phyloP scores from a whole-genome alignment of 2,888 invertebrate genomes.

The Carabus problematicus region DNA sequence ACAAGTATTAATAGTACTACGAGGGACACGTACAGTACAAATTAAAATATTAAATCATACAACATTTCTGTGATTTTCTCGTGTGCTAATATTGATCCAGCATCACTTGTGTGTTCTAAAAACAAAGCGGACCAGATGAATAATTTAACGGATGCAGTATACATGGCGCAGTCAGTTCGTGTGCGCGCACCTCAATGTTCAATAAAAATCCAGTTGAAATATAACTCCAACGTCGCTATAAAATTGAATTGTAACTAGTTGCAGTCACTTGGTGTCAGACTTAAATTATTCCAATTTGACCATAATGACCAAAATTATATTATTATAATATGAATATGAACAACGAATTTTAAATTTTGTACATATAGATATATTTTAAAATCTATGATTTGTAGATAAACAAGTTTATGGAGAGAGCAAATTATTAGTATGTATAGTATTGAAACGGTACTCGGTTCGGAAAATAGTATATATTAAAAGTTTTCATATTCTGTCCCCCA shows the following conservation, averaged over 20 bases:
- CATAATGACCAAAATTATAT: too few species aligned
- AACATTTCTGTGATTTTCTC: slow-evolving; percentile 22
- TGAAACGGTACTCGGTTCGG: too few species aligned
- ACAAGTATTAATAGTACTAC: slow-evolving; percentile 13
- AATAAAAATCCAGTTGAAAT: slow-evolving; percentile 27
- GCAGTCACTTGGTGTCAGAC: neutral
- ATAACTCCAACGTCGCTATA: slow-evolving; percentile 6
- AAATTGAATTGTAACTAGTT: slow-evolving; percentile 22
- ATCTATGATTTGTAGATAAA: too few species aligned
- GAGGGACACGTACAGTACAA: slow-evolving; percentile 13
- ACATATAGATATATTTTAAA: too few species aligned
- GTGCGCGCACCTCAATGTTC: neutral
- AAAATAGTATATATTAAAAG: too few species aligned
- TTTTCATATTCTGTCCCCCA: too few species aligned
- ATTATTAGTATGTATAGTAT: too few species aligned
- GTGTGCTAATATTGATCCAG: slow-evolving; percentile 24
- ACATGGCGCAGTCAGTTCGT: neutral
- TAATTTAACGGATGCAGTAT: slow-evolving; percentile 19
- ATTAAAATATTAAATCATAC: slow-evolving; percentile 12
- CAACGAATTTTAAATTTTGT: too few species aligned
- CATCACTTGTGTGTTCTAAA: slow-evolving; percentile 29
- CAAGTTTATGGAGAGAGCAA: too few species aligned
- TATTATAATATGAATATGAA: too few species aligned
- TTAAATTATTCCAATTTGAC: too few species aligned
- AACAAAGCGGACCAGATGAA: slow-evolving; percentile 26